Percentiles rank a stretch among this genome's conserved stretches.
phyloP scores from a whole-genome alignment of 2,113 vertebrate species.

The Turdus rufiventris region DNA sequence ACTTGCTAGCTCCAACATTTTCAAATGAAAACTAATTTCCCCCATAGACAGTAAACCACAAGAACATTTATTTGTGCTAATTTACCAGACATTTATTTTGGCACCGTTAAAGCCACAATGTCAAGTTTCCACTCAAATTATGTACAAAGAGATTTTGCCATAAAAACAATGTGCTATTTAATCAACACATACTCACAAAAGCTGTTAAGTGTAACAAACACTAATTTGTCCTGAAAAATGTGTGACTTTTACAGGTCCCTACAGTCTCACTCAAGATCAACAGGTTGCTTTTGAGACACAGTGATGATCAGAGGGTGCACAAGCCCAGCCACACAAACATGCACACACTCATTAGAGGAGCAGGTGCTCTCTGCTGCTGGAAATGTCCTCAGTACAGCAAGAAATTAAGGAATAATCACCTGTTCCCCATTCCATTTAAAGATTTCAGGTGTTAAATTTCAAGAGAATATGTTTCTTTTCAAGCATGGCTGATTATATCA shows the following conservation, averaged over 20 bases:
- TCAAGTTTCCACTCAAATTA: not conserved
- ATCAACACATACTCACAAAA: not conserved
- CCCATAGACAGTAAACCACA: not conserved
- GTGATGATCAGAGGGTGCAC: not conserved
- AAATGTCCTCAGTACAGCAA: not conserved
- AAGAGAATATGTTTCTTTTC: not conserved
- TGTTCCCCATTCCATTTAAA: not conserved
- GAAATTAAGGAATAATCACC: not conserved
- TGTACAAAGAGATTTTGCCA: not conserved
- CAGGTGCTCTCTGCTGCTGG: not conserved
- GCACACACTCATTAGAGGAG: not conserved
- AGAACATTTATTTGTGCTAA: conserved; percentile 5
- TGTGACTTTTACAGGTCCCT: not conserved
- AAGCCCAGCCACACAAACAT: not conserved
- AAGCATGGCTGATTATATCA: not conserved
- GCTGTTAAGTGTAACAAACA: not conserved
- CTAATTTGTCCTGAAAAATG: not conserved
- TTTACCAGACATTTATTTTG: not conserved
- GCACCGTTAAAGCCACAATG: not conserved
- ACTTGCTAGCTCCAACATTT: not conserved
- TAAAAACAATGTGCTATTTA: not conserved
- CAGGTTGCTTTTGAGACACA: not conserved
- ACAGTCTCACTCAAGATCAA: not conserved
- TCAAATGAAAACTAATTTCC: conserved; percentile 29
- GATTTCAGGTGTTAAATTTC: not conserved